Percentiles rank a stretch among this genome's conserved stretches.
These are phyloP conservation scores for Stratiolaelaps scimitus DNA, from an alignment of 1,140 invertebrate genomes.

Conservation along the genomic window DNA sequence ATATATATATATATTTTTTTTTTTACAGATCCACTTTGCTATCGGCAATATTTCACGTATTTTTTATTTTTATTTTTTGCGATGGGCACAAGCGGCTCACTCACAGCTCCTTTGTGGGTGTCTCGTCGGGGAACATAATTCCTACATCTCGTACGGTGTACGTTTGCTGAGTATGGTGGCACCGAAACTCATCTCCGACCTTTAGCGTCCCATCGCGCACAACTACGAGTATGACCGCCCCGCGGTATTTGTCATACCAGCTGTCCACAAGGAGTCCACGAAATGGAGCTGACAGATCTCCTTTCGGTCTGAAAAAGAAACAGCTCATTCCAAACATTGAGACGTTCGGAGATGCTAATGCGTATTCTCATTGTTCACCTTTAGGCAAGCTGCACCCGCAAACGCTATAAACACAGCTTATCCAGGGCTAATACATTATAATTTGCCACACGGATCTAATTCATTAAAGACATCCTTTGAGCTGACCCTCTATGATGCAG, in stretches of 20 bases:
- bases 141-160: conserved; percentile 70
- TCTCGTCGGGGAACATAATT: conserved; percentile 63
- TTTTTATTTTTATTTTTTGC: conserved; percentile 4
- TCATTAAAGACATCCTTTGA: too few relatives aligned
- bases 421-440: too few relatives aligned
- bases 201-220: conserved; percentile 58
- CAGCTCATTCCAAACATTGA: conserved; percentile 8
- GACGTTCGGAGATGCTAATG: not conserved
- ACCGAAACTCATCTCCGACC: conserved; percentile 54
- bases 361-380: not conserved
- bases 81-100: conserved; percentile 39
- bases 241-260: conserved; percentile 78
- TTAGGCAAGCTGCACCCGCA: too few relatives aligned
- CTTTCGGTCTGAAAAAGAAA: conserved; percentile 49
- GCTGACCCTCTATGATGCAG: too few relatives aligned
- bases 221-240: conserved; percentile 65
- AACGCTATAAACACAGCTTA: too few relatives aligned
- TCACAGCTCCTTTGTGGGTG: conserved; percentile 54
- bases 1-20: conserved; percentile 10
- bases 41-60: too few relatives aligned
- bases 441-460: too few relatives aligned
- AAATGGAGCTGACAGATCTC: conserved; percentile 49
- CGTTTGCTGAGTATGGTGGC: conserved; percentile 51
- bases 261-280: conserved; percentile 81
- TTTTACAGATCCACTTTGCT: too few relatives aligned